Evolutionary conservation across 2,888 invertebrate genomes (phyloP), one percentile per base, ranked within the genome.

Genomic region (Drosophila siamana): DNA sequence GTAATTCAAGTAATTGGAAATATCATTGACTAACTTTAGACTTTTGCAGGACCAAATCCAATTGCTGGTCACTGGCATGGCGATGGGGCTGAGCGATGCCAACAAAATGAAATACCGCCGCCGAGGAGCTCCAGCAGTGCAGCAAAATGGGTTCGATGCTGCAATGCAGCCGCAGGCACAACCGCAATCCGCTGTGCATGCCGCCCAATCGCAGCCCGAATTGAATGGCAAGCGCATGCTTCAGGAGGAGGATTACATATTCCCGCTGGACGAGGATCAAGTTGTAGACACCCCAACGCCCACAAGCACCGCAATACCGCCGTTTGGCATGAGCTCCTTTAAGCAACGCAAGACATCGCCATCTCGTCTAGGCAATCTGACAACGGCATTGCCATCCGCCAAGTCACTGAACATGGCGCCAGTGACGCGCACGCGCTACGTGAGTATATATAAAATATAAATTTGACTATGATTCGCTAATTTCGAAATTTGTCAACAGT

Each of bases 211-310:
- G 4, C 78, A 82, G 52, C 74, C 77, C 1, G 80, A 80, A 15
- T 15, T 75, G 4, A 78, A 79, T 54, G 80, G 88, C 11, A 92
- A 89, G 50, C 89, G 93, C 9, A 79, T 86, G 54, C 73, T 88
- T 38, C 88, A 91, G 87, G 96, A 96, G 68, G 96, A 95, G 36
- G 97, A 97, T 78, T 94, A 97, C 90, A 97, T 97, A 91, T 97
- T 97, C 91, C 94, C 95, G 15, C 92, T 97, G 80, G 97, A 97
- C 76, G 97, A 97, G 81, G 96, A 96, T 87, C 94, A 95, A 74
- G 91, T 92, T 74, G 82, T 90, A 4, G 92, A 92, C 40, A 84
- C 89, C 33, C 85, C 89, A 5, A 84, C 90, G 22, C 87, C 91
- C 1, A 88, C 88, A 1, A 72, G 81, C 41, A 74, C 70, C 4